Evolutionary conservation across 2,888 invertebrate genomes (phyloP), one percentile per base, ranked within the genome.

Genomic region (Chrysodeixis includens): DNA sequence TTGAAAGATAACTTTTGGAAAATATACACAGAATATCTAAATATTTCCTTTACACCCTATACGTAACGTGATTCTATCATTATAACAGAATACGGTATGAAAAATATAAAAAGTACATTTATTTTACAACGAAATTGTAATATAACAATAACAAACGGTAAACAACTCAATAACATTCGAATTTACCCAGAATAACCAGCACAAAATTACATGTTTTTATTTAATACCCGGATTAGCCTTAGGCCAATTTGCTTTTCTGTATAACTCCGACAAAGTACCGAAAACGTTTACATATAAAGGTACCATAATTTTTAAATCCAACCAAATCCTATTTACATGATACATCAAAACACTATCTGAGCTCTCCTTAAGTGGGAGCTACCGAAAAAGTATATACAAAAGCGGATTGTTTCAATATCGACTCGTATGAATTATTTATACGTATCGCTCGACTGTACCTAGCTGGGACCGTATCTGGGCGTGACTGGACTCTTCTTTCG

Each of bases 361-460:
- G 53, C 83, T 84, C 80, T 70, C 83, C 85, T 86, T 86, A 88
- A 77, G 78, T 83, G 82, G n/a, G 49, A 85, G 84, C 81, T 84
- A 69, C 76, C 78, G 77, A 83, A 85, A 86, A 88, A 86, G 83
- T 83, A 86, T 83, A 84, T 67, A 62, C 80, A 76, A 83, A 78
- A 86, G 83, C 82, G 85, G 86, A 89, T 90, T 90, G 91, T 91
- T 90, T 89, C 89, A 89, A 91, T 91, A 88, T 90, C 85, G 85
- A 82, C 84, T 81, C 77, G 79, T 86, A 90, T 92, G 90, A 91
- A 91, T 92, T 91, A 91, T 91, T 91, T 91, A 91, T 91, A 83
- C 86, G 87, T 89, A 89, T 86, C 84, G 86, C 54, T 68, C 76
- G 76, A 80, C 71, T 77, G 76, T 84, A 74, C 75, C 75, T 77